Percentiles rank a stretch among this genome's conserved stretches.
Evolutionary conservation across 2,797 vertebrate genomes (phyloP).

Genomic region (Characodon lateralis): DNA sequence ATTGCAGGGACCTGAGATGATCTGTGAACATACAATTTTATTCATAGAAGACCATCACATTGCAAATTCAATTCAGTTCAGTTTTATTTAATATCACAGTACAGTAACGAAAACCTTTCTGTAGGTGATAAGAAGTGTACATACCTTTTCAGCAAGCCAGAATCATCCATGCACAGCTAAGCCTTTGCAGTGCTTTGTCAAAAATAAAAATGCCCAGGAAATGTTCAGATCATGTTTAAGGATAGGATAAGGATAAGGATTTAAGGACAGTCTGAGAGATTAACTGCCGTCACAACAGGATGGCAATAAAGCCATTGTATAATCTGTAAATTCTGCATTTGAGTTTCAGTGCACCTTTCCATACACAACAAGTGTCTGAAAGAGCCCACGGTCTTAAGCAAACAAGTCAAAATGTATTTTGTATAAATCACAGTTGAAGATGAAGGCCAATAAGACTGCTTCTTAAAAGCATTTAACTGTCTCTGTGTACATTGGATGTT

Average conservation of each 20-base stretch:
- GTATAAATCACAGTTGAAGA: conserved; percentile 17
- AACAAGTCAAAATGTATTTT: conserved; percentile 5
- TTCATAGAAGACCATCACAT: conserved; percentile 46
- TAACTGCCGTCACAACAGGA: conserved; percentile 30
- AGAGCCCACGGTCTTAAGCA: not conserved
- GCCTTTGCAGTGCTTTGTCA: conserved; percentile 46
- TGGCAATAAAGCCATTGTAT: conserved; percentile 23
- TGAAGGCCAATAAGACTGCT: conserved; percentile 13
- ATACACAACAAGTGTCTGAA: conserved; percentile 1
- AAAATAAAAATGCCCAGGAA: conserved; percentile 45
- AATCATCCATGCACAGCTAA: conserved; percentile 44
- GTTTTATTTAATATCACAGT: conserved; percentile 13
- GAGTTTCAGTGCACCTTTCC: not conserved
- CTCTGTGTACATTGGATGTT: conserved; percentile 23
- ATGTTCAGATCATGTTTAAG: conserved; percentile 54
- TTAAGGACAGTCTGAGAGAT: conserved; percentile 32
- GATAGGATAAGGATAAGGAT: no score
- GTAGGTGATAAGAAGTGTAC: conserved; percentile 44
- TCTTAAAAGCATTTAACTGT: conserved; percentile 22
- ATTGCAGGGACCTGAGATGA: conserved; percentile 34
- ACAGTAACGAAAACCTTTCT: conserved; percentile 39
- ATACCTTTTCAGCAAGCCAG: conserved; percentile 39
- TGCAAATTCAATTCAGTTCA: conserved; percentile 22
- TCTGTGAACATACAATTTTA: conserved; percentile 39
- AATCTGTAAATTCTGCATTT: conserved; percentile 28